A percentile compares a stretch with the other conserved stretches of the same genome.
phyloP scores from a whole-genome alignment of 64 coral and sea anemone species.

The Actinia tenebrosa region DNA sequence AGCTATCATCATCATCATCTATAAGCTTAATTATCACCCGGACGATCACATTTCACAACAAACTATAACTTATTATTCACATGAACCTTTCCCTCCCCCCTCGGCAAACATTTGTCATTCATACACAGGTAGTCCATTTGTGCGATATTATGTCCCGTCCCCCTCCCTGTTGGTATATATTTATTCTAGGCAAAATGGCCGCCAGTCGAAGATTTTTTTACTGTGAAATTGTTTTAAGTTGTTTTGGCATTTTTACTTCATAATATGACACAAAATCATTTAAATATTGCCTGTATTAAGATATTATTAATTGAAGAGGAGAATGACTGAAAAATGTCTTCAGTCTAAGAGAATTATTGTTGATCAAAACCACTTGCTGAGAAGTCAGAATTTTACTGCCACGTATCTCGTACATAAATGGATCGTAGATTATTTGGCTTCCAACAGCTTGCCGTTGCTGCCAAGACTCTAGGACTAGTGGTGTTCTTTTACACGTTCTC shows the following conservation, averaged over 20 bases:
- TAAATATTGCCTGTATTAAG: neutral
- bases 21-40: no score
- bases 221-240: neutral
- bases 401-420: neutral
- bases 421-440: constrained; percentile 57
- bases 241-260: neutral
- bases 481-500: constrained; percentile 93
- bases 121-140: neutral
- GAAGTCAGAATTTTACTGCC: neutral
- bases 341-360: neutral
- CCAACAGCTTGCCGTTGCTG: constrained; percentile 51
- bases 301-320: neutral
- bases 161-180: neutral
- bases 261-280: neutral
- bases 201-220: neutral
- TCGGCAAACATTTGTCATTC: neutral
- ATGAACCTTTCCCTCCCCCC: neutral
- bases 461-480: constrained; percentile 57
- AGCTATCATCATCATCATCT: no score
- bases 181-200: neutral
- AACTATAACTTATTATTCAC: neutral
- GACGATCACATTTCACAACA: no score
- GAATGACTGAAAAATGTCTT: neutral
- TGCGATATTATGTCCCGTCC: neutral
- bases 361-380: neutral